Evolutionary conservation across 2,888 invertebrate genomes (phyloP).

Genomic region (Eudemis profundana): DNA sequence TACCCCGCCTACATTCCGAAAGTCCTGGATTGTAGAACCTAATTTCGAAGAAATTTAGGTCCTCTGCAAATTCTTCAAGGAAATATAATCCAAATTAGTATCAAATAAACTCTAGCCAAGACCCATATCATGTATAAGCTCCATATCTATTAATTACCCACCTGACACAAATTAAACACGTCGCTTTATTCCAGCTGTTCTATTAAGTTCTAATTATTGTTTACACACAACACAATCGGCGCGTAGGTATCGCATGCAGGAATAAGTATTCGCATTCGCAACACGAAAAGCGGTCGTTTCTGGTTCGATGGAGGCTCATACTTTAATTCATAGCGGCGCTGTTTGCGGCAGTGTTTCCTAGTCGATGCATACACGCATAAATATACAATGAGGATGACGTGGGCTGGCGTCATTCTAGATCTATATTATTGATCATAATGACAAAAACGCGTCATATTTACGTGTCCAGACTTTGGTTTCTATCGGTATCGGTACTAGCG

Average conservation of each 20-base stretch:
- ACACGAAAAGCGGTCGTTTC: constrained; percentile 37
- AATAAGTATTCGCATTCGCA: constrained; percentile 35
- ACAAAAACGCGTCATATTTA: too few relatives aligned
- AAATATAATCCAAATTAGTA: too few relatives aligned
- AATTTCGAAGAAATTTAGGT: too few relatives aligned
- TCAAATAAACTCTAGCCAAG: too few relatives aligned
- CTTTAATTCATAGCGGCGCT: constrained; percentile 28
- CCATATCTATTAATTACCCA: too few relatives aligned
- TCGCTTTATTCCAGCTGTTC: neutral
- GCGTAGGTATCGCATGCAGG: constrained; percentile 40
- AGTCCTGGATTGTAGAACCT: too few relatives aligned
- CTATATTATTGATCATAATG: neutral
- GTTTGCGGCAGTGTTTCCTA: constrained; percentile 27
- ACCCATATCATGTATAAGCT: too few relatives aligned
- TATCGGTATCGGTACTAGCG: too few relatives aligned
- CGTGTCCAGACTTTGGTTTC: too few relatives aligned
- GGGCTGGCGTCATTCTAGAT: constrained; percentile 3
- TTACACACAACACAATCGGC: constrained; percentile 29
- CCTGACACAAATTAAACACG: neutral
- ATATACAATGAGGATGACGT: constrained; percentile 28
- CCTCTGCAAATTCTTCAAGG: too few relatives aligned
- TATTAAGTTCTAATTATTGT: constrained; percentile 31
- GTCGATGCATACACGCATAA: constrained; percentile 17
- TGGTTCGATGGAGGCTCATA: constrained; percentile 35
- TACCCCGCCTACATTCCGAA: too few relatives aligned